Percentiles rank a stretch among this genome's conserved stretches.
Conservation (phyloP, 2,797 vertebrate species). For the Loriculus beryllinus region DNA sequence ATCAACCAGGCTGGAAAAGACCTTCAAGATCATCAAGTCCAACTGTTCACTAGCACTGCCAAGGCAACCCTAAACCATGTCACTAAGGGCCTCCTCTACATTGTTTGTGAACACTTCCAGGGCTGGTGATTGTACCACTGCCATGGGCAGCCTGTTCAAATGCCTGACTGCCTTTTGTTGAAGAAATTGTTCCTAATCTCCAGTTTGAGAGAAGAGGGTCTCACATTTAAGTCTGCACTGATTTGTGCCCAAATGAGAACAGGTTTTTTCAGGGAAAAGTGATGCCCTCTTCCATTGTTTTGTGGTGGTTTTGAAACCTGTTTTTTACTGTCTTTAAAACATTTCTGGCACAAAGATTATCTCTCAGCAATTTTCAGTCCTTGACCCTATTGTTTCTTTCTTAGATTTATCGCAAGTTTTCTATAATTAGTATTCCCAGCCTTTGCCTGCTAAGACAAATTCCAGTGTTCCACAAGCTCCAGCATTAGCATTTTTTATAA, state of each 20-base stretch:
- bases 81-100: too few relatives aligned
- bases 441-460: not conserved
- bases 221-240: not conserved
- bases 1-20: too few relatives aligned
- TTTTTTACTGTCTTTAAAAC: constrained; percentile 30
- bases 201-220: not conserved
- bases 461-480: not conserved
- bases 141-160: too few relatives aligned
- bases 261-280: constrained; percentile 9
- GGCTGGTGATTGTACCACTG: too few relatives aligned
- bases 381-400: constrained; percentile 28
- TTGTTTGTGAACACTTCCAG: too few relatives aligned
- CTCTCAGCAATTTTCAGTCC: constrained; percentile 21
- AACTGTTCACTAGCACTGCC: too few relatives aligned
- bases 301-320: not conserved
- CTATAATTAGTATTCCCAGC: constrained; percentile 34
- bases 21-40: too few relatives aligned
- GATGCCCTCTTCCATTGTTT: constrained; percentile 1
- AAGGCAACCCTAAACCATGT: too few relatives aligned
- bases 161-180: too few relatives aligned
- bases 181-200: too few relatives aligned
- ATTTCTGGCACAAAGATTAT: constrained; percentile 28
- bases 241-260: constrained; percentile 1
- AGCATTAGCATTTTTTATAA: constrained; percentile 23
- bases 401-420: constrained; percentile 28